Percentiles rank a stretch among this genome's conserved stretches.
Evolutionary conservation across 1,140 invertebrate species (phyloP).

Genomic region (Carcinoscorpius rotundicauda): DNA sequence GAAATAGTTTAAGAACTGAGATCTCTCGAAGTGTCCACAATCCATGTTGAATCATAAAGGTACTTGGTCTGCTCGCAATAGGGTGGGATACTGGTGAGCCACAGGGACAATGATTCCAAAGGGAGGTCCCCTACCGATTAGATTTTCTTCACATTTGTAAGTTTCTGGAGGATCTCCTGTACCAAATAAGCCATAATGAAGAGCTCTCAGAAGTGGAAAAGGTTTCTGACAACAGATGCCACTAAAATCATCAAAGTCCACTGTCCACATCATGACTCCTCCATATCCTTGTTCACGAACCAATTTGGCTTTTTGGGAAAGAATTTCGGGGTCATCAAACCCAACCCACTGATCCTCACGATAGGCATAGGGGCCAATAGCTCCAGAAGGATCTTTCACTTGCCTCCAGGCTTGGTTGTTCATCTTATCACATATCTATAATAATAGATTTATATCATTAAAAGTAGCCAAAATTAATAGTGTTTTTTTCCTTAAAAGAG

Average conservation of each 20-base stretch:
- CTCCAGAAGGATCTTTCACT: neutral
- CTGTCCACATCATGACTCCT: conserved; percentile 90
- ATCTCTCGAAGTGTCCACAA: too few relatives aligned
- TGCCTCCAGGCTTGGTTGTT: neutral
- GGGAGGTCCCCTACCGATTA: too few relatives aligned
- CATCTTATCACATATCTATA: too few relatives aligned
- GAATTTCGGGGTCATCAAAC: conserved; percentile 60
- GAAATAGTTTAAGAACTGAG: too few relatives aligned
- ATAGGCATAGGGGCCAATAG: conserved; percentile 58
- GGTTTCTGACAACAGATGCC: conserved; percentile 73
- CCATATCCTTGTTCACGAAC: conserved; percentile 72
- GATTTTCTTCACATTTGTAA: too few relatives aligned
- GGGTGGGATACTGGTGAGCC: too few relatives aligned
- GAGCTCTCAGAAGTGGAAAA: conserved; percentile 73
- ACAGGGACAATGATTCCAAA: too few relatives aligned
- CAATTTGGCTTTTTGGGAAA: conserved; percentile 85
- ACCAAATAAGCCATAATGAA: conserved; percentile 48
- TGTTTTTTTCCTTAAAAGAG: too few relatives aligned
- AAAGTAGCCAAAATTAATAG: too few relatives aligned
- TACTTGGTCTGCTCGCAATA: too few relatives aligned
- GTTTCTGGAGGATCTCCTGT: neutral
- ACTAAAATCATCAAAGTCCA: conserved; percentile 89
- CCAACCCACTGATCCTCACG: conserved; percentile 74
- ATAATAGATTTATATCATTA: too few relatives aligned
- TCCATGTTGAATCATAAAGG: too few relatives aligned